Evolutionary conservation across 2,797 vertebrate genomes (phyloP).

Genomic region (Enteromius unitaeniatus): DNA sequence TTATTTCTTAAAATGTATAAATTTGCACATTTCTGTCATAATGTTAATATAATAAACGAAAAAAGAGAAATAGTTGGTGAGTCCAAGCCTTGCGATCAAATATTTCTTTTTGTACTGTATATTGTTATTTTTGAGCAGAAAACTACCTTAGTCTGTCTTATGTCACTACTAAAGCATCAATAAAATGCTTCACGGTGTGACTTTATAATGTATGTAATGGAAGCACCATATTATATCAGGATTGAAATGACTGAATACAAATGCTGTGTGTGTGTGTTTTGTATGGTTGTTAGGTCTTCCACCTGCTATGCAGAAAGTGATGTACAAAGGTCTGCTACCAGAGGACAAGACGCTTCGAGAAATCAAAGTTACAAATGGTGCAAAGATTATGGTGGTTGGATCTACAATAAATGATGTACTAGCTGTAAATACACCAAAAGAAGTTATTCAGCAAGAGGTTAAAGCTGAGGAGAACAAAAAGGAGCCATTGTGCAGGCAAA

Average conservation of each 20-base stretch:
- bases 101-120: not conserved
- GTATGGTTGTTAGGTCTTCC: constrained; percentile 86
- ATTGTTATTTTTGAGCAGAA: not conserved
- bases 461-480: constrained; percentile 98
- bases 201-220: not conserved
- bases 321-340: constrained; percentile 97
- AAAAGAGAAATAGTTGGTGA: not conserved
- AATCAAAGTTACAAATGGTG: constrained; percentile 95
- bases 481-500: constrained; percentile 97
- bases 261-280: not conserved
- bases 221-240: not conserved
- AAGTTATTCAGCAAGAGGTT: constrained; percentile 93
- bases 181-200: not conserved
- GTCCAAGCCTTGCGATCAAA: not conserved
- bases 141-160: not conserved
- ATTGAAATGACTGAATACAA: not conserved
- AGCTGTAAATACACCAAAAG: constrained; percentile 97
- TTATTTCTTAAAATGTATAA: too few relatives aligned
- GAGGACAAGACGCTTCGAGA: constrained; percentile 97
- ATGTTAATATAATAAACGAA: too few relatives aligned
- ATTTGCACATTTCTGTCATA: too few relatives aligned
- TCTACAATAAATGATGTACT: constrained; percentile 98
- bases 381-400: constrained; percentile 99
- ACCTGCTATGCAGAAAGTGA: constrained; percentile 99
- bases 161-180: not conserved